These are phyloP conservation scores for Anoplius nigerrimus DNA, from an alignment of 2,888 invertebrate species.

Conservation along the genomic window DNA sequence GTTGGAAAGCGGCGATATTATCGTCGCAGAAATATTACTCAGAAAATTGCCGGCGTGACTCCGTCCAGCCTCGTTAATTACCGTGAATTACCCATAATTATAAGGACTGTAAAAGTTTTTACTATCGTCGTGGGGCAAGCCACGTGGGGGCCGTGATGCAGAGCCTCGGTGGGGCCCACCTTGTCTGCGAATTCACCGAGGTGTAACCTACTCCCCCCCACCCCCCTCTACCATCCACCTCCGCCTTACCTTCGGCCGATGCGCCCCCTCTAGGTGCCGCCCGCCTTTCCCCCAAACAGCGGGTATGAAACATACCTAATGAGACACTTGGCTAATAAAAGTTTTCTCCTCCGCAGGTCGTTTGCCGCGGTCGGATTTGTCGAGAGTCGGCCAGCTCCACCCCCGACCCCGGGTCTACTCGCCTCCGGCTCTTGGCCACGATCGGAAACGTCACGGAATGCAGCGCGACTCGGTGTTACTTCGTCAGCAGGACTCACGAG, in stretches of 20 bases:
- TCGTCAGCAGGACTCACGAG: too few species aligned
- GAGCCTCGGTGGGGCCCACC: conserved; percentile 70
- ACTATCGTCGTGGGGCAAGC: conserved; percentile 74
- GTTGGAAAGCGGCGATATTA: conserved; percentile 71
- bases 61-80: conserved; percentile 75
- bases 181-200: conserved; percentile 68
- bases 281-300: conserved; percentile 23
- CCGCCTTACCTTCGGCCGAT: too few species aligned
- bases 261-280: conserved; percentile 24
- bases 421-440: too few species aligned
- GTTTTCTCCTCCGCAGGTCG: conserved; percentile 28
- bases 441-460: too few species aligned
- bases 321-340: conserved; percentile 62
- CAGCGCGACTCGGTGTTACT: too few species aligned
- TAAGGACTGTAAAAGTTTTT: conserved; percentile 75
- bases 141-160: conserved; percentile 70
- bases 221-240: too few species aligned
- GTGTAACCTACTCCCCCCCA: conserved; percentile 56
- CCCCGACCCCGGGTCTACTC: too few species aligned
- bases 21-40: conserved; percentile 73
- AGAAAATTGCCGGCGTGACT: conserved; percentile 74
- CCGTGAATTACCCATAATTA: conserved; percentile 75
- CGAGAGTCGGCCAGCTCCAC: neutral
- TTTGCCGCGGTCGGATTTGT: conserved; percentile 7
- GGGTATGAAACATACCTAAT: conserved; percentile 56